A percentile compares a stretch with the other conserved stretches of the same genome.
phyloP scores from a whole-genome alignment of 2,888 invertebrate species.

The Rutpela maculata region DNA sequence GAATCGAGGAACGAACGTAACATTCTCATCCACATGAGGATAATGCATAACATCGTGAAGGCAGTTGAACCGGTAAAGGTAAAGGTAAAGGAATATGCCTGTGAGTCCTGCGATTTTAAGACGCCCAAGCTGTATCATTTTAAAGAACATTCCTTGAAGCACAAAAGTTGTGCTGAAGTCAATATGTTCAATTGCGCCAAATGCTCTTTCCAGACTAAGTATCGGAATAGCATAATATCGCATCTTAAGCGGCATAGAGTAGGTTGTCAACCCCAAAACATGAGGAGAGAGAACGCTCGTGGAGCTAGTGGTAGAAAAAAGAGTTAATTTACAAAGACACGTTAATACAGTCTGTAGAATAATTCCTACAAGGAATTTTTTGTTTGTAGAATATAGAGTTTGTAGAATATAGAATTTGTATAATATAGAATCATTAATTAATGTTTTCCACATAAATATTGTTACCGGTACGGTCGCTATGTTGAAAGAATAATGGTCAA shows the following conservation, averaged over 20 bases:
- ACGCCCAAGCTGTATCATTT: slow-evolving; percentile 9
- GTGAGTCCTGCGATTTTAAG: slow-evolving; percentile 19
- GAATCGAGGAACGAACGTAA: neutral
- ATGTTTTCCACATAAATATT: no score
- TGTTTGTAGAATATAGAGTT: no score
- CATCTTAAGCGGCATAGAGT: slow-evolving; percentile 12
- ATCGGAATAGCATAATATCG: slow-evolving; percentile 24
- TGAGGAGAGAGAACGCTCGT: neutral
- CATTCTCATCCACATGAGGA: neutral
- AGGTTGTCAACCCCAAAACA: neutral
- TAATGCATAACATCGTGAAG: neutral
- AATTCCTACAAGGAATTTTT: no score
- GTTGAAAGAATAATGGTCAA: no score
- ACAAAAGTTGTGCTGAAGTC: slow-evolving; percentile 26
- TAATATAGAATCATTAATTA: no score
- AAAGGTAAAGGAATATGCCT: slow-evolving; percentile 13
- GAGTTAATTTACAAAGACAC: no score
- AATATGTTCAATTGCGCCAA: slow-evolving; percentile 11
- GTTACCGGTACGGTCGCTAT: no score
- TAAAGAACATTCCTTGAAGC: slow-evolving; percentile 24
- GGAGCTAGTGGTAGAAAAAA: neutral
- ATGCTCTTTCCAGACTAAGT: slow-evolving; percentile 35
- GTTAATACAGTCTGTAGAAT: no score
- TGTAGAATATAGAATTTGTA: no score
- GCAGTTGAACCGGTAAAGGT: neutral